Conservation (phyloP, 1,140 invertebrate species). For the Trichoplusia ni region DNA sequence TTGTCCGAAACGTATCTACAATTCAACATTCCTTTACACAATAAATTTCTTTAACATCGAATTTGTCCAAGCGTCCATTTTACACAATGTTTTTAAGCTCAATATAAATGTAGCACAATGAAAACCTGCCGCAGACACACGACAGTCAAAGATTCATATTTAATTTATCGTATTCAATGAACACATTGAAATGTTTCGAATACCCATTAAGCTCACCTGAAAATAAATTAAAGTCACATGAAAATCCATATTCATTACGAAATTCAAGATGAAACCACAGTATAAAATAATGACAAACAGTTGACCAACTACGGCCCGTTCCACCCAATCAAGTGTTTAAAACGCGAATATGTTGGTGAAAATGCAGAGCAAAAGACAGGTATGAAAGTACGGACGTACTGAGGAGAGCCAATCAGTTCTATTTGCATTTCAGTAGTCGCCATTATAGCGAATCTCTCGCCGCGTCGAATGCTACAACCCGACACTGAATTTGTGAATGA, state of each 20-base stretch:
- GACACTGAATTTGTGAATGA: conserved; percentile 52
- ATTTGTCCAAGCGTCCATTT: too few relatives aligned
- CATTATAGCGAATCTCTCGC: conserved; percentile 53
- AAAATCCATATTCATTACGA: conserved; percentile 16
- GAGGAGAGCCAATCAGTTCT: conserved; percentile 59
- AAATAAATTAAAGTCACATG: background rate
- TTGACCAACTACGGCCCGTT: conserved; percentile 15
- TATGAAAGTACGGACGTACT: conserved; percentile 42
- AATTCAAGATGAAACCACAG: conserved; percentile 18
- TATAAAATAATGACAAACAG: conserved; percentile 22
- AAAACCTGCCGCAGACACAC: too few relatives aligned
- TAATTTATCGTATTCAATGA: background rate
- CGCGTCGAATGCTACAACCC: conserved; percentile 45
- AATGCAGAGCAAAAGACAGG: conserved; percentile 50
- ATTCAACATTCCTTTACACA: too few relatives aligned
- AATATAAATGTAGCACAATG: too few relatives aligned
- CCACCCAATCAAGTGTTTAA: conserved; percentile 24
- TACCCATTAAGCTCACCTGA: background rate
- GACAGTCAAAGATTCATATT: background rate
- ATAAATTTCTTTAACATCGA: too few relatives aligned
- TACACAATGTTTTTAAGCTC: too few relatives aligned
- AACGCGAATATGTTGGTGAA: conserved; percentile 41
- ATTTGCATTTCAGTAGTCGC: conserved; percentile 67
- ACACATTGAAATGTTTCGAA: background rate
- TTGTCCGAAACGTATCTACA: too few relatives aligned